Evolutionary conservation across 2,888 invertebrate species (phyloP).

Genomic region (Pemphredon lugubris): DNA sequence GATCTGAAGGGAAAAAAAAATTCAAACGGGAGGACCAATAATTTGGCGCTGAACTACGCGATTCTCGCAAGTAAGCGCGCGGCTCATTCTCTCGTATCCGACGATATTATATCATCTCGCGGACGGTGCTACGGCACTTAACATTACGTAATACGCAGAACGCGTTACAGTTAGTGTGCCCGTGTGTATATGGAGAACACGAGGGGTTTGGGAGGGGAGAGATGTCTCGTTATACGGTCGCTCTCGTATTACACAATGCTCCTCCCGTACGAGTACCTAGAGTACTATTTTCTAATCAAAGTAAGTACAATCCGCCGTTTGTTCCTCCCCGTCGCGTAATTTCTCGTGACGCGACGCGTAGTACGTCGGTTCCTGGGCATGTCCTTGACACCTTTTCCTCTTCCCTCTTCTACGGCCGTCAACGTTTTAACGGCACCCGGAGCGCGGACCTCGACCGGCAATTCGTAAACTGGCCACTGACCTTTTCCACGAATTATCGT

Average conservation of each 20-base stretch:
- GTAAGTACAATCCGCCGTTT: slow-evolving; percentile 37
- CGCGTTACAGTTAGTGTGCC: slow-evolving; percentile 22
- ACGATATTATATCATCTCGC: slow-evolving; percentile 63
- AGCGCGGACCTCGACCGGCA: slow-evolving; percentile 51
- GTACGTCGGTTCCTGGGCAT: slow-evolving; percentile 36
- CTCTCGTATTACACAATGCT: slow-evolving; percentile 54
- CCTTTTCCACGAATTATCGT: slow-evolving; percentile 56
- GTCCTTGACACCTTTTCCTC: slow-evolving; percentile 76
- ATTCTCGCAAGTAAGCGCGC: not conserved
- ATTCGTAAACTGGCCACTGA: slow-evolving; percentile 66
- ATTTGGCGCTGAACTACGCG: slow-evolving; percentile 39
- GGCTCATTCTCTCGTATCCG: slow-evolving; percentile 30
- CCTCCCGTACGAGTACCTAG: slow-evolving; percentile 7
- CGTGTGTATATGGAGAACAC: slow-evolving; percentile 8
- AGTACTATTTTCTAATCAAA: slow-evolving; percentile 63
- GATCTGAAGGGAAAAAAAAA: not conserved
- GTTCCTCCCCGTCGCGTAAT: slow-evolving; percentile 30
- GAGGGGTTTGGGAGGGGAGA: slow-evolving; percentile 7
- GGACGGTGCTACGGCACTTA: slow-evolving; percentile 47
- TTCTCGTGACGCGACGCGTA: slow-evolving; percentile 8
- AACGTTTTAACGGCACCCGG: slow-evolving; percentile 41
- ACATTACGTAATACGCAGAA: slow-evolving; percentile 53
- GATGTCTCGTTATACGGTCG: slow-evolving; percentile 37
- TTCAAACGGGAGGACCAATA: slow-evolving; percentile 44
- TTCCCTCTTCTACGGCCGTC: slow-evolving; percentile 24